Evolutionary conservation across 1,140 invertebrate species (phyloP), one percentile per base, ranked within the genome.

Genomic region (Manduca sexta): DNA sequence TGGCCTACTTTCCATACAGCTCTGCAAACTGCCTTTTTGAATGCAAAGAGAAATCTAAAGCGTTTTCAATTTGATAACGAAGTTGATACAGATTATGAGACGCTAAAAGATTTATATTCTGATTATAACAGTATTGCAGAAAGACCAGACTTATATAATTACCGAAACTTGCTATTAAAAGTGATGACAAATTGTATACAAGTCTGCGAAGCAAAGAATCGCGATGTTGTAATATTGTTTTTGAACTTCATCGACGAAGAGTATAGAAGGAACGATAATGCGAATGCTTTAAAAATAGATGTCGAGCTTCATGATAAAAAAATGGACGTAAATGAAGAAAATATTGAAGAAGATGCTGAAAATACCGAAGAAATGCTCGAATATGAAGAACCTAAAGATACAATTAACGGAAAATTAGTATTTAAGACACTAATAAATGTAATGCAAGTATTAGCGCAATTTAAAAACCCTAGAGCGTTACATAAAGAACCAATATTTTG

Each of bases 91-190:
- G 55, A 69, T 12, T 60, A 59, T 55, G 65, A 77, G 29, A 50
- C 69, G 8, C 41, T 86, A 12, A 61, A 52, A 18, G 58, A 69
- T 31, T 56, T 83, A n/a, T 86, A 80, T 59, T 45, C 51, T 35
- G 73, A 80, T 41, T 84, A 80, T 45, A 82, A 74, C 17, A 71
- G 60, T 15, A 77, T 89, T 11, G 56, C 75, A 5, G 88, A 90
- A 16, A 91, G 90, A 60, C 87, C 90, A 14, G 94, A 96, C 83
- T 86, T 89, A 54, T 70, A 87, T 10, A 96, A 95, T 78, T 93
- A 94, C 72, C 89, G 94, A 59, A 86, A 92, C 33, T 86, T 95
- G 21, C 67, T 98, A 0, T 95, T 95, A 91, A 93, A 93, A 76
- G 88, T 90, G 31, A 92, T 98, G 90, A 80, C 85, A 2, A 74